These are phyloP conservation scores for Thymallus thymallus DNA, from an alignment of 2,113 vertebrate genomes.

Conservation along the genomic window DNA sequence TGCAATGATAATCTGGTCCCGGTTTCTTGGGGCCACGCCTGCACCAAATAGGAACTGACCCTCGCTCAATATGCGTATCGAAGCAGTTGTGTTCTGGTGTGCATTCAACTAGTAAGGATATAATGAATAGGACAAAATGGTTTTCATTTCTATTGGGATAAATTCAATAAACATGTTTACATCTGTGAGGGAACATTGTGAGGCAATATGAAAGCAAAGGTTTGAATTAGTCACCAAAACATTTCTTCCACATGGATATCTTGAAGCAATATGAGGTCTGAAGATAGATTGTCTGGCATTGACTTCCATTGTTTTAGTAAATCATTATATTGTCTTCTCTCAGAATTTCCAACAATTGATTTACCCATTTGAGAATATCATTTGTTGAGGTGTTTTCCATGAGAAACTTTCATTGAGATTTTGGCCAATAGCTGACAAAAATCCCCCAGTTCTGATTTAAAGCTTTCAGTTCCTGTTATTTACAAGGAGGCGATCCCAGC, in stretches of 20 bases:
- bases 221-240: conserved; percentile 61
- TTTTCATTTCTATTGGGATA: conserved; percentile 65
- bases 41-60: not conserved
- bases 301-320: conserved; percentile 14
- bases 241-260: conserved; percentile 68
- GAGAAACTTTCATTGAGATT: conserved; percentile 19
- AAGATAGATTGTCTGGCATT: conserved; percentile 38
- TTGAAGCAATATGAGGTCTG: conserved; percentile 42
- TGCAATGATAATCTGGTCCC: not conserved
- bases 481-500: conserved; percentile 22
- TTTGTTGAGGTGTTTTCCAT: conserved; percentile 36
- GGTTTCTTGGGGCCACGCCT: not conserved
- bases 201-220: conserved; percentile 51
- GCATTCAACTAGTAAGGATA: conserved; percentile 39
- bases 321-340: conserved; percentile 42
- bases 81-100: not conserved
- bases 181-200: conserved; percentile 51
- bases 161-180: conserved; percentile 1
- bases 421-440: conserved; percentile 51
- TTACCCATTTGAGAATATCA: conserved; percentile 22
- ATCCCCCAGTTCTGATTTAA: conserved; percentile 53
- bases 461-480: conserved; percentile 52
- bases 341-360: conserved; percentile 42
- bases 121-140: conserved; percentile 65
- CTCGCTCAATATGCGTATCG: conserved; percentile 23